Evolutionary conservation across 2,113 vertebrate genomes (phyloP).

Genomic region (Monarcha castaneiventris): DNA sequence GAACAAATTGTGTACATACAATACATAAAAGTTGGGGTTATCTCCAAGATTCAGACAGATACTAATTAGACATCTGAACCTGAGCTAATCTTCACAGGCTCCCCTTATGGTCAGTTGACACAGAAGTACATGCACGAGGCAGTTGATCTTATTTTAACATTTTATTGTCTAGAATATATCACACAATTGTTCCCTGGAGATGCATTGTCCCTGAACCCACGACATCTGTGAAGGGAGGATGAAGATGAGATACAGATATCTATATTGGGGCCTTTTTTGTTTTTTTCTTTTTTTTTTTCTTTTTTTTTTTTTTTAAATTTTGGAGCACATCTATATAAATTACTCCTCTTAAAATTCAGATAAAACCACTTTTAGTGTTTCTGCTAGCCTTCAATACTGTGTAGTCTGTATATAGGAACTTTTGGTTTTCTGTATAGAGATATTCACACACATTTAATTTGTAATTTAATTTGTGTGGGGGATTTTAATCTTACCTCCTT

Average conservation of each 20-base stretch:
- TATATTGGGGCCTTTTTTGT: accelerated
- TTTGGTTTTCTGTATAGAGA: not conserved
- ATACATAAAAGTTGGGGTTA: not conserved
- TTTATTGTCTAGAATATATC: not conserved
- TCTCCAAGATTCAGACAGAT: not conserved
- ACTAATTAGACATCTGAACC: not conserved
- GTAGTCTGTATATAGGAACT: not conserved
- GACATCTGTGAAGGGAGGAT: not conserved
- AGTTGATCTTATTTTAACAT: not conserved
- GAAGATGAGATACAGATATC: not conserved
- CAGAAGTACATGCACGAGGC: not conserved
- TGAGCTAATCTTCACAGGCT: not conserved
- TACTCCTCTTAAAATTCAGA: not conserved
- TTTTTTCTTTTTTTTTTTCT: no score
- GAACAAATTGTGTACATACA: not conserved
- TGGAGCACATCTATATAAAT: not conserved
- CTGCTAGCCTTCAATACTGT: not conserved
- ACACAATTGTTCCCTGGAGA: not conserved
- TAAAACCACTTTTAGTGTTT: not conserved
- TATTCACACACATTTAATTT: not conserved
- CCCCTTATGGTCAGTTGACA: not conserved
- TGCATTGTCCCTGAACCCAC: not conserved
- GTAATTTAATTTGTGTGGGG: not conserved
- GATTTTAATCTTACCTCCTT: not conserved
- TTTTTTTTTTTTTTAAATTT: no score